Base-by-base conservation (phyloP, 2,113 vertebrate species). In the Sus scrofa region DNA sequence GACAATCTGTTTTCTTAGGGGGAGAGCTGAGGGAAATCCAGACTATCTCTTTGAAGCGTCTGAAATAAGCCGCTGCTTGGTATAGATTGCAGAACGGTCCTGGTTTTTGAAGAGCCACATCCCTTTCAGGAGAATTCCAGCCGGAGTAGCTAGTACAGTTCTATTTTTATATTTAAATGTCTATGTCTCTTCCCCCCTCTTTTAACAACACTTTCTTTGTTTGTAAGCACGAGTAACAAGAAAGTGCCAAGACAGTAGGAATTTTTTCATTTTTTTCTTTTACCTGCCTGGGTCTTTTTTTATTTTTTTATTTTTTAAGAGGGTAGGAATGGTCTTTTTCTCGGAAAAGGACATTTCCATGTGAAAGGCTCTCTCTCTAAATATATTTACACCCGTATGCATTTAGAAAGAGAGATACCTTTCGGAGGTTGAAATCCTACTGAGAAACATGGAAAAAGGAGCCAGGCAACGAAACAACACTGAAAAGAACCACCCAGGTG, bases 381-480 rank as follows among this genome's bases (percentile, higher is more conserved):
- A 63, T 79, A 62, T 82, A 74, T 67, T 91, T 62, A 82, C 56
- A 58, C 52, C 52, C 58, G 6, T 30, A 68, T 62, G 32, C 70
- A 52, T 88, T 96, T 73, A 83, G 74, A 94, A 58, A 91, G 85
- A 74, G 34, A 85, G 71, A 82, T 26, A 68, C 52, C 91, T 90
- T 94, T 91, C 18, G 83, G 86, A 91, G 93, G 30, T 75, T 94
- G 91, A 58, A 91, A 84, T 84, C 68, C 54, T 84, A 44, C 44
- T 5, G 50, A 82, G 56, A 96, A 96, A 84, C 74, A 98, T 98
- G 98, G 97, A 96, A 95, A 95, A 98, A 79, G 96, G 93, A 89
- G 74, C 97, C 68, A 94, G 98, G 77, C 97, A 97, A 20, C 94
- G 98, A 60, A 96, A 87, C 82, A 91, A 67, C 88, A 26, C 96